These are phyloP conservation scores for Gallinago solitaria DNA, from an alignment of 2,797 vertebrate genomes.

Conservation along the genomic window DNA sequence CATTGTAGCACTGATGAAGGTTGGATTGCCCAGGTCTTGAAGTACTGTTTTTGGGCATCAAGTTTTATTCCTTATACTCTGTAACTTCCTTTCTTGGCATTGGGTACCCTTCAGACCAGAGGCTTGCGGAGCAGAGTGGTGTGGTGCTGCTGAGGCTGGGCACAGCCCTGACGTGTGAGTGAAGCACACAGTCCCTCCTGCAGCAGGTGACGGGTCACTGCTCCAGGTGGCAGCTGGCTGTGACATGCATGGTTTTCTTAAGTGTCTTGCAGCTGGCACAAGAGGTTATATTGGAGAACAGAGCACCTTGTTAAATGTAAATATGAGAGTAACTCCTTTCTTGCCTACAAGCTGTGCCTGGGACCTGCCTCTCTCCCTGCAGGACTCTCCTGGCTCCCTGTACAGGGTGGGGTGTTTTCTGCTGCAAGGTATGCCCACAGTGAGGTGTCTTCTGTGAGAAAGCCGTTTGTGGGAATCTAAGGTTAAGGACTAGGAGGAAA, in stretches of 20 bases:
- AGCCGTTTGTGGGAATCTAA: neutral
- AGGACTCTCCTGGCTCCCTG: neutral
- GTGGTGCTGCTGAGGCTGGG: neutral
- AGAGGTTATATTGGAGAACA: neutral
- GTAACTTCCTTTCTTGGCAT: neutral
- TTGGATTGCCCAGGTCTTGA: neutral
- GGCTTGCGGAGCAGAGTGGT: neutral
- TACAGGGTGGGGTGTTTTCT: neutral
- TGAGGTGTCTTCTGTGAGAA: neutral
- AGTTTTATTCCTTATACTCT: neutral
- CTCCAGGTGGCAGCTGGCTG: neutral
- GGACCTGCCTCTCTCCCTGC: neutral
- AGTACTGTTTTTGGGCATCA: neutral
- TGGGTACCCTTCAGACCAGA: neutral
- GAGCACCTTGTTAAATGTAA: neutral
- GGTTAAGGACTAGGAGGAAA: neutral
- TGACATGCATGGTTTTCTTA: neutral
- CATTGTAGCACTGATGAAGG: neutral
- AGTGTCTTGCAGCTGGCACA: neutral
- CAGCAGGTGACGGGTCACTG: accelerated
- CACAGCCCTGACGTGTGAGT: neutral
- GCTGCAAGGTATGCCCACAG: neutral
- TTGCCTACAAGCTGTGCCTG: neutral
- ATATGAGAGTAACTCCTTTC: neutral
- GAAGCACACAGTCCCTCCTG: neutral